Conservation (phyloP, 2,797 vertebrate genomes). For the Enteromius fasciolatus region DNA sequence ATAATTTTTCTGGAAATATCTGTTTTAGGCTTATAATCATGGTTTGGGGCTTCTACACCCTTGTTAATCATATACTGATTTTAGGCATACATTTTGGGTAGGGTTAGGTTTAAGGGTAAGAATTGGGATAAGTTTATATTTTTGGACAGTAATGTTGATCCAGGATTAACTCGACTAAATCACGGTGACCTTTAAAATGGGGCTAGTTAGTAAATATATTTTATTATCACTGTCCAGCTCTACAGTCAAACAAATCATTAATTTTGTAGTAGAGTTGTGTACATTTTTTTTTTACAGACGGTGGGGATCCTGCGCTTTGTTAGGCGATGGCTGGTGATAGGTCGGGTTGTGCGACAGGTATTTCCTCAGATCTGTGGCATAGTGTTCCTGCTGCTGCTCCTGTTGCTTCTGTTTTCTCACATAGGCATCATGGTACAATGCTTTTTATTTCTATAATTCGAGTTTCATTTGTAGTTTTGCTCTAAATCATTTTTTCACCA, state of each 20-base stretch:
- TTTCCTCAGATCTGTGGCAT: conserved; percentile 70
- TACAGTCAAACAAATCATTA: background rate
- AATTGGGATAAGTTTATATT: no score
- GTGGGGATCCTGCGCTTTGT: conserved; percentile 76
- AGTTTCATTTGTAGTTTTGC: background rate
- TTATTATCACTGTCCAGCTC: background rate
- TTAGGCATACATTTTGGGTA: no score
- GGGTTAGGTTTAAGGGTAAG: no score
- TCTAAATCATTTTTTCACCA: background rate
- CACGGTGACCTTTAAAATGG: background rate
- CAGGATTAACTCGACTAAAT: no score
- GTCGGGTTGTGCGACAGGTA: conserved; percentile 71
- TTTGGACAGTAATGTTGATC: no score
- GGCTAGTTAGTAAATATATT: no score
- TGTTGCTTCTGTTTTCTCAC: conserved; percentile 72
- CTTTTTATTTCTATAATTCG: background rate
- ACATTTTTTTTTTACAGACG: conserved; percentile 64
- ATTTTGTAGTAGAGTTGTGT: background rate
- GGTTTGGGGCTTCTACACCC: no score
- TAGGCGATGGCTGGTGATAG: conserved; percentile 76
- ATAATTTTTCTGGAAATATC: no score
- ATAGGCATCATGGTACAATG: conserved; percentile 72
- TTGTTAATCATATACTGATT: no score
- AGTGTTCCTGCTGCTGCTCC: conserved; percentile 65
- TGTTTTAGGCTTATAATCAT: no score